A percentile compares a stretch with the other conserved stretches of the same genome.
Evolutionary conservation across 2,113 vertebrate species (phyloP).

Genomic region (Zosterops japonicus): DNA sequence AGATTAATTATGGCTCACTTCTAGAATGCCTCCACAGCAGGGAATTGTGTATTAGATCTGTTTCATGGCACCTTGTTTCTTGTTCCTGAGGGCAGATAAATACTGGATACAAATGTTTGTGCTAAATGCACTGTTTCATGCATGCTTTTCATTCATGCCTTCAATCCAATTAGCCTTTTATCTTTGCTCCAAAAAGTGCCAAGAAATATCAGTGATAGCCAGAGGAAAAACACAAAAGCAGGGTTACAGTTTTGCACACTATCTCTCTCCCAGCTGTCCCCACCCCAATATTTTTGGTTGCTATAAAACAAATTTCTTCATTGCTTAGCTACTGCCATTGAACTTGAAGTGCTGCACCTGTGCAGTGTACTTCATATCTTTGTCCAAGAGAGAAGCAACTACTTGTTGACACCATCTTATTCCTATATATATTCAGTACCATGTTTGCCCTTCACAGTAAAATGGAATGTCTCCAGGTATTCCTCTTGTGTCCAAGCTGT

Average conservation of each 20-base stretch:
- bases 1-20: neutral
- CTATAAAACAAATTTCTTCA: neutral
- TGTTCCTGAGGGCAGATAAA: neutral
- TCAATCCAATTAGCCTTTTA: neutral
- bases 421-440: neutral
- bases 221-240: neutral
- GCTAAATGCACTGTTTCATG: neutral
- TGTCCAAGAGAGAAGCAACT: neutral
- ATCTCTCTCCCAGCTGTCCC: neutral
- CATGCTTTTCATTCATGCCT: neutral
- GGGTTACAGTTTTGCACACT: neutral
- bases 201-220: neutral
- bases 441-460: neutral
- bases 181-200: neutral
- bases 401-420: neutral
- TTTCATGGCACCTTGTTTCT: neutral
- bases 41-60: neutral
- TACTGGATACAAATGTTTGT: neutral
- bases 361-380: neutral
- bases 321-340: neutral
- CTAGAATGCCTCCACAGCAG: neutral
- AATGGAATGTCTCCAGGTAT: neutral
- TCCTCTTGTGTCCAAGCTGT: neutral
- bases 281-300: neutral
- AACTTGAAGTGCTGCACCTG: neutral